Conservation (phyloP, 2,797 vertebrate genomes). For the Microctenopoma steveboyesi region DNA sequence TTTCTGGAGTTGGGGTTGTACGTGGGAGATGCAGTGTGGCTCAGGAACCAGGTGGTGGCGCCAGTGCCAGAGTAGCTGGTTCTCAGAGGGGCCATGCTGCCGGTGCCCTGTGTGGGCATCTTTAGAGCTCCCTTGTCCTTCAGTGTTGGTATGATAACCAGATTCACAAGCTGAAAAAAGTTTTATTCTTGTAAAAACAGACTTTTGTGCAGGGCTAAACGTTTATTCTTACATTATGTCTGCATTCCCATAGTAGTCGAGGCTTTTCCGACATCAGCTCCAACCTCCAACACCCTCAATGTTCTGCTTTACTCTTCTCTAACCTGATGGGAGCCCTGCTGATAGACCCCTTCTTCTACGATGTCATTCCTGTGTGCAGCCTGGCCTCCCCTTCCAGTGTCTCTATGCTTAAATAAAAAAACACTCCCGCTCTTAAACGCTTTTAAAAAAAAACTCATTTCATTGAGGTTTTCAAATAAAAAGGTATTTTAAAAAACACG, state of each 20-base stretch:
- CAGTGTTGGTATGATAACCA: conserved; percentile 76
- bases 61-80: conserved; percentile 88
- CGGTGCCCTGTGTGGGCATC: conserved; percentile 84
- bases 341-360: conserved; percentile 84
- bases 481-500: conserved; percentile 6
- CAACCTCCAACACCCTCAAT: conserved; percentile 80
- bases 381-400: conserved; percentile 65
- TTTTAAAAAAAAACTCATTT: conserved; percentile 1
- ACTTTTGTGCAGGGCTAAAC: too few species aligned
- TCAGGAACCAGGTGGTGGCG: conserved; percentile 89
- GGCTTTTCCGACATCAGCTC: conserved; percentile 84
- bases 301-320: conserved; percentile 73
- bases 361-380: conserved; percentile 78
- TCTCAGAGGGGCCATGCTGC: conserved; percentile 87
- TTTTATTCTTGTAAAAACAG: too few species aligned
- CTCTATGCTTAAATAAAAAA: conserved; percentile 61
- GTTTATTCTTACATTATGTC: too few species aligned
- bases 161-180: neutral
- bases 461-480: conserved; percentile 37
- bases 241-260: conserved; percentile 62
- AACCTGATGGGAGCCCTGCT: conserved; percentile 81
- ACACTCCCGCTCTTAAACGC: neutral
- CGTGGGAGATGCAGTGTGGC: conserved; percentile 84
- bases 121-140: conserved; percentile 86
- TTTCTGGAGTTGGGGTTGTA: conserved; percentile 79